Base-by-base conservation (phyloP, 35 echinoderm and acorn worm genomes). In the Ptychodera flava region DNA sequence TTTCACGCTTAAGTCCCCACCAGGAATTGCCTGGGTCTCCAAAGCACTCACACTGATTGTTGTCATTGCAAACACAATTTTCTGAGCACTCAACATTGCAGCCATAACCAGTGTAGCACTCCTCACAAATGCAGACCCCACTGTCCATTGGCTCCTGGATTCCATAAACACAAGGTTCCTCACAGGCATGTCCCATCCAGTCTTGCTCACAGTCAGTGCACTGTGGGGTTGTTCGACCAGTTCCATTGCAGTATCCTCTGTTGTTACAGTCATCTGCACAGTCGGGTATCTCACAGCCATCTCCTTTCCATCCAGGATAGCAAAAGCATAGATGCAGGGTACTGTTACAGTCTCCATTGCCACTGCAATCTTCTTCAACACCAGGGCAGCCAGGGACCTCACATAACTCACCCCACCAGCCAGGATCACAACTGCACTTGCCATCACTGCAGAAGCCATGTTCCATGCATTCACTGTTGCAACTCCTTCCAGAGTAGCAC, bases 1-100 rank as follows among this genome's bases (percentile, higher is more conserved):
- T 85, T 82, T 97, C 94, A 92, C 94, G 93, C 2, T 78, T 36
- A 22, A 33, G 35, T 34, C 94, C 94, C 35, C 90, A 52, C 78
- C 84, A 91, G 37, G 89, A 94, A 34, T 89, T 94, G 6, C 75
- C 85, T 0, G 89, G 78, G 28, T 76, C 38, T 84, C 89, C 89
- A 82, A 89, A 86, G 36, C 93, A 94, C 33, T 94, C 93, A 14
- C 89, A 89, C 30, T 36, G 80, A 34, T 78, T 94, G 80, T 78
- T 80, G 53, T 81, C 15, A 32, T 93, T 85, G 79, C 94, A 97
- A 0, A 79, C 34, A 10, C 94, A 91, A 53, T 91, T 92, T 1
- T 86, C 86, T 10, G 94, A 97, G 75, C 94, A 97, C 79, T 90
- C 88, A 75, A 88, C 86, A 85, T 93, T 93, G 77, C 94, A 97